A percentile compares a stretch with the other conserved stretches of the same genome.
These are phyloP conservation scores for Gymnothorax reevesii DNA, from an alignment of 2,797 vertebrate species.

Conservation along the genomic window DNA sequence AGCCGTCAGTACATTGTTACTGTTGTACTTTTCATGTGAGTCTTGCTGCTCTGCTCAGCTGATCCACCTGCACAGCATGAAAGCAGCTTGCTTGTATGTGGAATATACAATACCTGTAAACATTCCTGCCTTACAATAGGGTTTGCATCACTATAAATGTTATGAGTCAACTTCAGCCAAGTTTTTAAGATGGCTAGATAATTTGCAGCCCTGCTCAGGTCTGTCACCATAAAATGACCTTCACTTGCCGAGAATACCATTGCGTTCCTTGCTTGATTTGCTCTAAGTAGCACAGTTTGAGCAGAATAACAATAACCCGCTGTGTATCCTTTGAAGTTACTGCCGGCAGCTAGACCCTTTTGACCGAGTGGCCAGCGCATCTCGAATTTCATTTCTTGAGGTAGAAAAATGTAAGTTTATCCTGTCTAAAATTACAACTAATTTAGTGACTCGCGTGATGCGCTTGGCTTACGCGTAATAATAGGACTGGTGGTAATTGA, in stretches of 20 bases:
- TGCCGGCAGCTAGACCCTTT: background rate
- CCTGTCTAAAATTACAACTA: background rate
- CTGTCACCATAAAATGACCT: background rate
- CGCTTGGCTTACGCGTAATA: background rate
- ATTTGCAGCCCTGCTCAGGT: background rate
- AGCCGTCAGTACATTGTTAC: background rate
- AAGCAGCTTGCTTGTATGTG: too few relatives aligned
- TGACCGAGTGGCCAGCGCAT: background rate
- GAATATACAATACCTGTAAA: background rate
- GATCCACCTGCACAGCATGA: background rate
- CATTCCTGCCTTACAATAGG: background rate
- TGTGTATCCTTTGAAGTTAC: background rate
- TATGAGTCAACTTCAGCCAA: background rate
- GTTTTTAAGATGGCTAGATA: background rate
- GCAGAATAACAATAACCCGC: background rate
- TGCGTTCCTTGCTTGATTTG: background rate
- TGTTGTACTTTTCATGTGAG: background rate
- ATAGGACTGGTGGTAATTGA: background rate
- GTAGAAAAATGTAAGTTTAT: background rate
- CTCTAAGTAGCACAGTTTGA: background rate
- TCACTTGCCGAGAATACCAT: background rate
- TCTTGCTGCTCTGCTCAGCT: background rate
- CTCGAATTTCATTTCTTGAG: background rate
- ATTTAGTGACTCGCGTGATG: background rate
- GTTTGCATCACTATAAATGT: background rate